Percentiles rank a stretch among this genome's conserved stretches.
Evolutionary conservation across 2,113 vertebrate genomes (phyloP).

Genomic region (Delphinapterus leucas): DNA sequence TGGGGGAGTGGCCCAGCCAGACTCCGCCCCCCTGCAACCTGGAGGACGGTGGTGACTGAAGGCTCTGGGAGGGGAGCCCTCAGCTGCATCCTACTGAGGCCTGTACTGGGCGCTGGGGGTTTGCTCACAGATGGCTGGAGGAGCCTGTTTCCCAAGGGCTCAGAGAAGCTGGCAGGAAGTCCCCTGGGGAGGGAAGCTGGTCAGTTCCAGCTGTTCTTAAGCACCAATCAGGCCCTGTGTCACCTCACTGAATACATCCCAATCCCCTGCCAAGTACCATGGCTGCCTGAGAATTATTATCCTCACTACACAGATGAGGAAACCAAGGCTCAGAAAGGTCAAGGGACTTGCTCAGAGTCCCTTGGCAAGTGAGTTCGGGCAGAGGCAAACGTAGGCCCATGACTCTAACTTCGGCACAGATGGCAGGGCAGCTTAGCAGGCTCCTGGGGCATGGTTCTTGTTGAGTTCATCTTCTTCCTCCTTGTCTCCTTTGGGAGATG

Average conservation of each 20-base stretch:
- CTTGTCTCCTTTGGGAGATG: background rate
- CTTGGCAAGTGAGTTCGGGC: background rate
- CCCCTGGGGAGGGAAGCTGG: background rate
- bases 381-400: background rate
- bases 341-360: background rate
- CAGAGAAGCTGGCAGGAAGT: background rate
- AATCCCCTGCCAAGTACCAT: background rate
- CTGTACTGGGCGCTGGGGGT: background rate
- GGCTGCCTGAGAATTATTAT: background rate
- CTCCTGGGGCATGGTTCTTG: rapidly evolving
- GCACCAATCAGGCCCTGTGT: background rate
- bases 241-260: background rate
- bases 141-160: background rate
- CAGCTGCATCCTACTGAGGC: background rate
- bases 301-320: background rate
- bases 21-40: background rate
- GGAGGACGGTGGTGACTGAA: rapidly evolving
- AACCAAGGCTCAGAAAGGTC: background rate
- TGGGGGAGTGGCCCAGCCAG: background rate
- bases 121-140: background rate
- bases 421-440: no score
- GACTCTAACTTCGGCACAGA: background rate
- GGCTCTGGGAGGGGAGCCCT: background rate
- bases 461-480: background rate
- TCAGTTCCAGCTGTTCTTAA: background rate